These are phyloP conservation scores for Eptatretus atami DNA, from an alignment of 2,797 vertebrate species.

Conservation along the genomic window DNA sequence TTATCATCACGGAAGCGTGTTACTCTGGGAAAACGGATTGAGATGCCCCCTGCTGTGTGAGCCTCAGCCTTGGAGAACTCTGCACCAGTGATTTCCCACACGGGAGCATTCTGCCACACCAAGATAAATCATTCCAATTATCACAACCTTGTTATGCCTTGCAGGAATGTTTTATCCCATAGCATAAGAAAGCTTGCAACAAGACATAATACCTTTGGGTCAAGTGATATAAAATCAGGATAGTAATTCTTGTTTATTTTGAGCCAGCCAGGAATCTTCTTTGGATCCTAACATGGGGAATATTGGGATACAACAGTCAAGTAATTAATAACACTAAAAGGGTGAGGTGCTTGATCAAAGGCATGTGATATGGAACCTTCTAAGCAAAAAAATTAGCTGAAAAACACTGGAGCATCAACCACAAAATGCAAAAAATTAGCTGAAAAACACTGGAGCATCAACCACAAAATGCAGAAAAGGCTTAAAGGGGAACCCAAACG, in stretches of 20 bases:
- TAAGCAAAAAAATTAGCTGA: background rate
- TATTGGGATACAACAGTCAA: no score
- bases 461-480: rapidly evolving
- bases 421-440: background rate
- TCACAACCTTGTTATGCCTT: background rate
- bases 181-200: background rate
- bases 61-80: conserved; percentile 87
- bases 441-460: background rate
- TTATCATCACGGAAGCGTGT: conserved; percentile 81
- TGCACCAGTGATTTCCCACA: conserved; percentile 93
- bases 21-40: conserved; percentile 86
- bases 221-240: conserved; percentile 67
- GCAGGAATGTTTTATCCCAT: background rate
- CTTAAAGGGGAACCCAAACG: no score
- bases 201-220: conserved; percentile 43
- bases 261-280: conserved; percentile 69
- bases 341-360: no score
- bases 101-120: conserved; percentile 36
- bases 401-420: background rate
- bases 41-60: conserved; percentile 89
- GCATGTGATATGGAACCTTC: background rate
- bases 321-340: no score
- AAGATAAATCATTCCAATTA: background rate
- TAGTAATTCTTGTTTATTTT: conserved; percentile 95
- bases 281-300: conserved; percentile 32